Percentiles rank a stretch among this genome's conserved stretches.
Evolutionary conservation across 1,140 invertebrate species (phyloP).

Genomic region (Lutraria rhynchaena): DNA sequence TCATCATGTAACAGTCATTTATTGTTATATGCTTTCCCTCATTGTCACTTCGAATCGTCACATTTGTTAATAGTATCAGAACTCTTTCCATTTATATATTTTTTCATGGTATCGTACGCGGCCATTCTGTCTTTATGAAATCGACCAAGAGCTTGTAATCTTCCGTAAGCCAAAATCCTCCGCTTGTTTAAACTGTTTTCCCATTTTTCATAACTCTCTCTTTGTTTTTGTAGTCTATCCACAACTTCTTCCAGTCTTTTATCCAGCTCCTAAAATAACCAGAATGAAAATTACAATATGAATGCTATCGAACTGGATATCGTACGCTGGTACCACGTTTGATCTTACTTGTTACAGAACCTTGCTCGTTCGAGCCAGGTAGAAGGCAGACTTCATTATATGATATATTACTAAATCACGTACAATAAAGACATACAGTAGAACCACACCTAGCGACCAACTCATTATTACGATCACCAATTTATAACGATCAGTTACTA

Average conservation of each 20-base stretch:
- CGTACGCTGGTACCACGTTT: too few relatives aligned
- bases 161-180: slow-evolving; percentile 5
- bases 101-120: slow-evolving; percentile 11
- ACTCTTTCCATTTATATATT: not conserved
- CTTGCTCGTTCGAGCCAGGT: too few relatives aligned
- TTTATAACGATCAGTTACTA: not conserved
- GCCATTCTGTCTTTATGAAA: slow-evolving; percentile 29
- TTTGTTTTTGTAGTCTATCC: slow-evolving; percentile 6
- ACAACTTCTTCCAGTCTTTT: slow-evolving; percentile 14
- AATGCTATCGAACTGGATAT: too few relatives aligned
- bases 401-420: too few relatives aligned
- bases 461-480: not conserved
- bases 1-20: too few relatives aligned
- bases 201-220: slow-evolving; percentile 23
- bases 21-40: too few relatives aligned
- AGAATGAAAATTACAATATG: too few relatives aligned
- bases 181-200: slow-evolving; percentile 17
- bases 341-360: too few relatives aligned
- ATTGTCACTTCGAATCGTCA: too few relatives aligned
- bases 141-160: slow-evolving; percentile 11
- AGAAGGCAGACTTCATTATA: too few relatives aligned
- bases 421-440: not conserved
- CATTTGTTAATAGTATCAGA: too few relatives aligned
- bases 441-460: not conserved
- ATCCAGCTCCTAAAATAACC: slow-evolving; percentile 23